Evolutionary conservation across 2,797 vertebrate genomes (phyloP).

Genomic region (Lagorchestes hirsutus): DNA sequence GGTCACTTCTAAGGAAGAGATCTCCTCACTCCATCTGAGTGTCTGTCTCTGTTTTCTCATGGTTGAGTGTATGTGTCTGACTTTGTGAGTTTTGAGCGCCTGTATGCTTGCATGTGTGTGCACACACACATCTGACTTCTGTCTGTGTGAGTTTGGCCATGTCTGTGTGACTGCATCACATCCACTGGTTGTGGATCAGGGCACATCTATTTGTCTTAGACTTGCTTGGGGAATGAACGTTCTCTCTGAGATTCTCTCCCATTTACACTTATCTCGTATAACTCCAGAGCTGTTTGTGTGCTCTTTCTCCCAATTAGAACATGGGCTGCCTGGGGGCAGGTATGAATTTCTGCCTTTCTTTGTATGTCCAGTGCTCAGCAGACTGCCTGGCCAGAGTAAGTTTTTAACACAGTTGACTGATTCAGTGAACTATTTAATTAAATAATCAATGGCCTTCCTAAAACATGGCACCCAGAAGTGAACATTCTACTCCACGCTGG

Average conservation of each 20-base stretch:
- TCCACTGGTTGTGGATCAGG: not conserved
- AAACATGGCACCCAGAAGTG: not conserved
- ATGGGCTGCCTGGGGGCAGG: not conserved
- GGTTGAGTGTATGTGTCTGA: not conserved
- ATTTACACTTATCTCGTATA: not conserved
- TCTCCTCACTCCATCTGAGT: not conserved
- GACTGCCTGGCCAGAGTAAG: no score
- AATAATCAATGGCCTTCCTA: not conserved
- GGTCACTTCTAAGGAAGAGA: not conserved
- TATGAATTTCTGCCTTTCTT: not conserved
- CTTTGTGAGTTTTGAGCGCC: not conserved
- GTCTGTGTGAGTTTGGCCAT: not conserved
- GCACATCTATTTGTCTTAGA: not conserved
- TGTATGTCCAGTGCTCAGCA: no score
- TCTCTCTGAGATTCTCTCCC: not conserved
- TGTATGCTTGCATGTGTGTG: no score
- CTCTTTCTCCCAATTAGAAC: not conserved
- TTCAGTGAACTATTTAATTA: not conserved
- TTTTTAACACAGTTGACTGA: not conserved
- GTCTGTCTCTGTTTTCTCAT: not conserved
- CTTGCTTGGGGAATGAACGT: not conserved
- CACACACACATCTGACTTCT: no score
- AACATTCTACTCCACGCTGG: not conserved
- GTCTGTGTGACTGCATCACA: no score
- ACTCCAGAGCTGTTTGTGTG: not conserved